Base-by-base conservation (phyloP, 2,797 vertebrate species). In the Falco concolor region DNA sequence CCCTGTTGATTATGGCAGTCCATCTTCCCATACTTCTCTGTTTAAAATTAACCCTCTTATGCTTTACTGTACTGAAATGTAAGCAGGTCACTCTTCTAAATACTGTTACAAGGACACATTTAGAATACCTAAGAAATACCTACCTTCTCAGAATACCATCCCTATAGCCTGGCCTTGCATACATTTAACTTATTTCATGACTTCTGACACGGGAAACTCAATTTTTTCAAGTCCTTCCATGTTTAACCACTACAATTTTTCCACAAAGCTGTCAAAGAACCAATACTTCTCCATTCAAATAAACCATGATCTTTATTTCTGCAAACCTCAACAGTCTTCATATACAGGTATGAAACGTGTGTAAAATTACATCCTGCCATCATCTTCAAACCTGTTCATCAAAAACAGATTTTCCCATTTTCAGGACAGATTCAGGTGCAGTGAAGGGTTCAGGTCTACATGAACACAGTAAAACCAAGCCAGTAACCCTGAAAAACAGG, bases 1-100 rank as follows among this genome's bases (percentile, higher is more conserved):
- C 89, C 86, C 73, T 25, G 2, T 0, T 36, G 78, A 84, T 23
- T n/a, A 25, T 20, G 3, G 87, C 74, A 57, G 87, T 12, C 59
- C 53, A 14, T 61, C 23, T 28, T 36, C 16, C 40, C 47, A 3
- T 0, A 2, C 0, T 38, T 38, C 0, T 11, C 88, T 20, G 6
- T 7, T 24, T 13, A 16, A 47, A 47, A 36, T 22, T 8, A 19
- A 47, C 32, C 14, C n/a, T 11, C 63, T 18, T 3, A 11, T 0
- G 45, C 38, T 36, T 8, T 19, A 30, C 42, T 54, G 24, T 2
- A 36, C 23, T 4, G 17, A 12, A 54, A 59, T 0, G 0, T 1
- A 10, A 60, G 65, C 54, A 90, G 38, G 30, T 27, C 40, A 3
- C 49, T 30, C 70, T 49, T 61, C 72, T 11, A 28, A 70, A 53